A percentile compares a stretch with the other conserved stretches of the same genome.
These are phyloP conservation scores for Nemotelus nigrinus DNA, from an alignment of 2,888 invertebrate species.

Conservation along the genomic window DNA sequence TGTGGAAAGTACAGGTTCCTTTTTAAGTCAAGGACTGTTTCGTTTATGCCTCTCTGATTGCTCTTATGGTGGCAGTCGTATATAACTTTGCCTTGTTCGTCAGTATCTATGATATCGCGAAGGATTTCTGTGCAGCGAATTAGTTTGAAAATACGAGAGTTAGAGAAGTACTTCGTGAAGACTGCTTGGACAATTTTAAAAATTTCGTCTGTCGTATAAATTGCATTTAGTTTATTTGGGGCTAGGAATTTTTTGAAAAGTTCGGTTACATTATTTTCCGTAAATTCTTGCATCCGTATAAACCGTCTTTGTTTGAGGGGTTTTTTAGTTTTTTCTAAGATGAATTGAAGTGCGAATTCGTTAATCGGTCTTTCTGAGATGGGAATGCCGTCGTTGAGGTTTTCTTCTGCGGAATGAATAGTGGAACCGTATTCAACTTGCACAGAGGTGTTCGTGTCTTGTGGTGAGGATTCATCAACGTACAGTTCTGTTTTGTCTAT, in stretches of 20 bases:
- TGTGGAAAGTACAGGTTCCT: slow-evolving; percentile 35
- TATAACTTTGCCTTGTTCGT: slow-evolving; percentile 43
- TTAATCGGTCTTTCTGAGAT: slow-evolving; percentile 12
- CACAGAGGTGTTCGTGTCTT: not conserved
- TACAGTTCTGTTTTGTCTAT: not conserved
- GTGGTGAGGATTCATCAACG: not conserved
- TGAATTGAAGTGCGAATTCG: slow-evolving; percentile 13
- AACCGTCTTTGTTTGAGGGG: slow-evolving; percentile 11
- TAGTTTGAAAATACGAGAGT: slow-evolving; percentile 17
- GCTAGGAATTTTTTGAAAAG: slow-evolving; percentile 50
- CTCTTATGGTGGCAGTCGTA: slow-evolving; percentile 34
- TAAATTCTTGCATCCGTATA: slow-evolving; percentile 45
- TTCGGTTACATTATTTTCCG: slow-evolving; percentile 46
- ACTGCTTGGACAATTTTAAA: slow-evolving; percentile 50
- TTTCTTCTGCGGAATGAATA: slow-evolving; percentile 17
- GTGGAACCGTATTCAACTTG: not conserved
- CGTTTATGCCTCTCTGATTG: slow-evolving; percentile 44
- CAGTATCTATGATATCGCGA: slow-evolving; percentile 31
- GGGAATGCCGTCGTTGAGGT: not conserved
- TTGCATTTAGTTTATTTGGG: slow-evolving; percentile 53
- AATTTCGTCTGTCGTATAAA: slow-evolving; percentile 50
- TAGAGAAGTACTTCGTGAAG: slow-evolving; percentile 34
- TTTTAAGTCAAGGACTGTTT: slow-evolving; percentile 38
- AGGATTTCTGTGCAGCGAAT: slow-evolving; percentile 8
- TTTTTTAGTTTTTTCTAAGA: not conserved